These are phyloP conservation scores for Valencia hispanica DNA, from an alignment of 2,797 vertebrate genomes.

Conservation along the genomic window DNA sequence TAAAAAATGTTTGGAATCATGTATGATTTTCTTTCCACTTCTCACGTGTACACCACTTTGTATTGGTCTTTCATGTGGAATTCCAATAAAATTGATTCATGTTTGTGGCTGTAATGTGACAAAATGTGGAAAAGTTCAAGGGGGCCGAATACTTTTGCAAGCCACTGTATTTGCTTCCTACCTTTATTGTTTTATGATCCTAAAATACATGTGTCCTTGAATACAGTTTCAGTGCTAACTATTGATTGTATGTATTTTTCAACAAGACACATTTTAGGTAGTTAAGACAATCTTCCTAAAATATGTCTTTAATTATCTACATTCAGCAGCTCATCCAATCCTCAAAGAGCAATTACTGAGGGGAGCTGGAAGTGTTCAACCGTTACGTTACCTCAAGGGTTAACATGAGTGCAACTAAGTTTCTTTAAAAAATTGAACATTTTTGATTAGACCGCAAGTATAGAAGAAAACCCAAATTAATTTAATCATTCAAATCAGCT, in stretches of 20 bases:
- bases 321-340: not conserved
- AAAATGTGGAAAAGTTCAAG: no score
- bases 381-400: constrained; percentile 20
- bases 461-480: not conserved
- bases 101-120: no score
- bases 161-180: not conserved
- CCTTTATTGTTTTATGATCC: not conserved
- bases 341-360: constrained; percentile 8
- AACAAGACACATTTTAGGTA: not conserved
- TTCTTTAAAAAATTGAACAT: constrained; percentile 6
- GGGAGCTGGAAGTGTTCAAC: constrained; percentile 6
- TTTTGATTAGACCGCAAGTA: constrained; percentile 1
- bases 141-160: no score
- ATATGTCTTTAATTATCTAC: constrained; percentile 15
- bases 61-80: no score
- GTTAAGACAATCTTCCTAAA: not conserved
- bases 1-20: no score
- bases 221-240: not conserved
- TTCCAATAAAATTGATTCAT: no score
- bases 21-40: no score
- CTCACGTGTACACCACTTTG: no score
- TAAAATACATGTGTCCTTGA: not conserved
- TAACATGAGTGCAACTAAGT: constrained; percentile 28
- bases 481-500: not conserved
- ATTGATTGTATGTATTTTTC: not conserved